phyloP scores from a whole-genome alignment of 2,113 vertebrate genomes.

The western clawed frog (Xenopus tropicalis) region DNA sequence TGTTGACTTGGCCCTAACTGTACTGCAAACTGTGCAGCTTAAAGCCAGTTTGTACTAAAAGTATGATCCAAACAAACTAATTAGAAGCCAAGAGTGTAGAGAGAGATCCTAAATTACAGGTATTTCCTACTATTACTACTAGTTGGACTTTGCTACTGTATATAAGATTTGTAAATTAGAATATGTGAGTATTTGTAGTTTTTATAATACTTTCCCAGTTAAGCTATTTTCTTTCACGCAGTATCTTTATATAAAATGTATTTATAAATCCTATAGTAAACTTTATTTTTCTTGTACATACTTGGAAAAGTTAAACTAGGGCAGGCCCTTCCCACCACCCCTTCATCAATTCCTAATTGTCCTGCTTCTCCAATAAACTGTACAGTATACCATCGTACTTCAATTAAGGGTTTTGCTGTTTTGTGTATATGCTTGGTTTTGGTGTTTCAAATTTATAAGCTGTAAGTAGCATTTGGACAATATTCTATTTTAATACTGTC shows the following conservation, averaged over 20 bases:
- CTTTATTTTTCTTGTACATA: conserved; percentile 70
- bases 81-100: not conserved
- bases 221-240: conserved; percentile 62
- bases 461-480: conserved; percentile 62
- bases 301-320: conserved; percentile 61
- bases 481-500: conserved; percentile 44
- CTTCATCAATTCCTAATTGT: conserved; percentile 64
- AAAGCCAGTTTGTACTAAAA: too few species aligned
- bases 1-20: too few species aligned
- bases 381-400: conserved; percentile 60
- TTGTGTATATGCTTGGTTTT: conserved; percentile 16
- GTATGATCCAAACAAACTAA: too few species aligned
- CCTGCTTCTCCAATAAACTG: conserved; percentile 61
- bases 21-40: too few species aligned
- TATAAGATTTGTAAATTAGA: conserved; percentile 64
- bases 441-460: conserved; percentile 58
- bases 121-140: not conserved
- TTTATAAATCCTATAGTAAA: conserved; percentile 88
- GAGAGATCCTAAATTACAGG: not conserved
- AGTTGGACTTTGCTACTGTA: conserved; percentile 49
- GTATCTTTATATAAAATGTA: conserved; percentile 72
- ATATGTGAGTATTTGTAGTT: conserved; percentile 49
- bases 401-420: conserved; percentile 49
- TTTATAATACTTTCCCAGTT: conserved; percentile 44
- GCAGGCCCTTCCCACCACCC: conserved; percentile 72